phyloP scores from a whole-genome alignment of 2,888 invertebrate genomes.

The Pseudococcus viburni region DNA sequence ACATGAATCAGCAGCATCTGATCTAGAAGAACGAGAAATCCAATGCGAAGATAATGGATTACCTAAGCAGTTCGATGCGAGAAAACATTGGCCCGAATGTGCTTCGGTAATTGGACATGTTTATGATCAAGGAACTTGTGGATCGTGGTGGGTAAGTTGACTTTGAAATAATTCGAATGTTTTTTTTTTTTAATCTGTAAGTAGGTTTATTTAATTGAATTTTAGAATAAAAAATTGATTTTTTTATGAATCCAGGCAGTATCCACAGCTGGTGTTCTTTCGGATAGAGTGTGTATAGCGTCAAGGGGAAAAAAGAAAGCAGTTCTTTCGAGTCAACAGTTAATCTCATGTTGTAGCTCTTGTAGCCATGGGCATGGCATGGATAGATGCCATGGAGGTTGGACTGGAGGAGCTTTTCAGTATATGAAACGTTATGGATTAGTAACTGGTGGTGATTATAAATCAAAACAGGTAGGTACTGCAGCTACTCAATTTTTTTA shows the following conservation, averaged over 20 bases:
- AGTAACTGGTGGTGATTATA: conserved; percentile 63
- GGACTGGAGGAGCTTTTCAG: conserved; percentile 55
- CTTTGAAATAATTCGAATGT: neutral
- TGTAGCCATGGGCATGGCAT: neutral
- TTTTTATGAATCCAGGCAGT: conserved; percentile 47
- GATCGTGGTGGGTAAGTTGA: conserved; percentile 70
- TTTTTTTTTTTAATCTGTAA: no score
- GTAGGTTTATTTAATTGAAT: neutral
- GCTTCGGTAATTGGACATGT: conserved; percentile 57
- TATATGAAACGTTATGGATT: conserved; percentile 57
- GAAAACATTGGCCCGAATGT: conserved; percentile 67
- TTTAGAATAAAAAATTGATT: neutral
- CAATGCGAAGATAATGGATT: conserved; percentile 57
- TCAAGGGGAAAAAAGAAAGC: conserved; percentile 12
- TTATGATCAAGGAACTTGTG: conserved; percentile 67
- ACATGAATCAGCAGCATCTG: neutral
- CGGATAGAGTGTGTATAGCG: conserved; percentile 52
- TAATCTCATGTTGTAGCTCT: conserved; percentile 41
- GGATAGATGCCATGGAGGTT: conserved; percentile 66
- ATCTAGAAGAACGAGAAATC: neutral
- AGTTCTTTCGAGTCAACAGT: conserved; percentile 18
- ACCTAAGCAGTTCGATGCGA: conserved; percentile 67
- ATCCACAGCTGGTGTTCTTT: neutral
- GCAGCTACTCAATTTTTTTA: neutral
- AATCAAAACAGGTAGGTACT: conserved; percentile 53